Base-by-base conservation (phyloP, 2,113 vertebrate species). In the Callorhinus ursinus region DNA sequence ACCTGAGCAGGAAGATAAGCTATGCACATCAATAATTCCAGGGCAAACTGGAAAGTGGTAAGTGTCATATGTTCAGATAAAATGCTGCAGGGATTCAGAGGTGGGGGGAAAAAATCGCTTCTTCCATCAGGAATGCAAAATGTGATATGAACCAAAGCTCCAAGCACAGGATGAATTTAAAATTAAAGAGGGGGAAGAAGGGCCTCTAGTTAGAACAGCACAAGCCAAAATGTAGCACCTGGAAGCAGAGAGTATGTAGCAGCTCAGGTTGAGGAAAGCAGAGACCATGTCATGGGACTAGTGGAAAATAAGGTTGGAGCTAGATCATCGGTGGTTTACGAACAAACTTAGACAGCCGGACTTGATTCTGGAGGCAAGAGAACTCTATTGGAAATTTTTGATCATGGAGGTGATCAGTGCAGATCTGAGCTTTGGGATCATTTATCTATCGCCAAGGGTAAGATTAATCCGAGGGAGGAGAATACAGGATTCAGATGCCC, bases 61-160 rank as follows among this genome's bases (percentile, higher is more conserved):
- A 89, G 88, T 85, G 31, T 88, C 77, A 12, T 36, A 16, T 61
- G 63, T 96, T 88, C 88, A 96, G 71, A 93, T 88, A 86, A 96
- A 92, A 96, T 87, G 77, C 88, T 72, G 10, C 57, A 71, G 87
- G 74, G 36, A 96, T 95, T 97, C 92, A 88, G 76, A 94, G 53
- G 24, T 71, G 26, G 55, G 42, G 61, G 51, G 1, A 16, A 46
- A 39, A 28, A 69, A 94, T 81, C 72, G 26, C 76, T 85, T 71
- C 83, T 88, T 84, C 74, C 71, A 74, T 97, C 84, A 79, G 84
- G 93, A 84, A 96, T 85, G 76, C n/a, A 77, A 84, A 93, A 84
- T 72, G 59, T 28, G 49, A 31, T 79, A 6, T 94, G 87, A 84
- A 46, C 46, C 53, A 72, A 90, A 92, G 63, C 81, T 61, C 69